Conservation (phyloP, 64 coral and sea anemone genomes). For the Pachyseris speciosa region DNA sequence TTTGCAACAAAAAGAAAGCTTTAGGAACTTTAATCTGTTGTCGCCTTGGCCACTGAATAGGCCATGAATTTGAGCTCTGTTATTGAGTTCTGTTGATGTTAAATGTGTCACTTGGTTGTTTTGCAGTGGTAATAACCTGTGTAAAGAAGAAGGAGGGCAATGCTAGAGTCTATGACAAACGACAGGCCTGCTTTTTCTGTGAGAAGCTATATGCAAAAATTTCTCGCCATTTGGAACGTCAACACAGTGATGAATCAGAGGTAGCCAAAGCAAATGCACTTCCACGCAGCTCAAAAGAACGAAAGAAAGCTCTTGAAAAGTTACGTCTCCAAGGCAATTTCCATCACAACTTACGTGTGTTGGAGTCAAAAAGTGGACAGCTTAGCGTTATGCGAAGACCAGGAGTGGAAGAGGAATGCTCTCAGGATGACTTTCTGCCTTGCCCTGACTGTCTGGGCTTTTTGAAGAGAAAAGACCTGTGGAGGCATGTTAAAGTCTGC, state of each 20-base stretch:
- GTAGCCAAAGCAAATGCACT: slow-evolving; percentile 4
- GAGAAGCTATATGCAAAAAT: background rate
- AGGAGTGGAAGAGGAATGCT: background rate
- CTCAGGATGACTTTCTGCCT: slow-evolving; percentile 29
- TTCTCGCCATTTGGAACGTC: slow-evolving; percentile 6
- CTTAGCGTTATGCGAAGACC: slow-evolving; percentile 48
- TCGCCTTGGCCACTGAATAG: too few species aligned
- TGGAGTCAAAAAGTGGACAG: background rate
- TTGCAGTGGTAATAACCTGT: background rate
- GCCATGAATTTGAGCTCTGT: too few species aligned
- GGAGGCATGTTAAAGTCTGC: slow-evolving; percentile 31
- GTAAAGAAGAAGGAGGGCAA: background rate
- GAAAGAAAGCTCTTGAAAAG: slow-evolving; percentile 23
- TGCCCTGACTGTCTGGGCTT: slow-evolving; percentile 46
- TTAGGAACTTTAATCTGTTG: too few species aligned
- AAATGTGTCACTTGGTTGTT: too few species aligned
- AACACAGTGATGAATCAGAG: slow-evolving; percentile 39
- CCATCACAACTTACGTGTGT: slow-evolving; percentile 49
- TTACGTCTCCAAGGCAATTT: slow-evolving; percentile 34
- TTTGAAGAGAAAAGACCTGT: slow-evolving; percentile 2
- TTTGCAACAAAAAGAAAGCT: too few species aligned
- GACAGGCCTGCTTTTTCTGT: slow-evolving; percentile 49
- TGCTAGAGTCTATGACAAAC: slow-evolving; percentile 26
- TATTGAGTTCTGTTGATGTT: too few species aligned
- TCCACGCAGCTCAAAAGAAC: background rate